phyloP scores from a whole-genome alignment of 92 coral and sea anemone species.

The Plumapathes pennacea region DNA sequence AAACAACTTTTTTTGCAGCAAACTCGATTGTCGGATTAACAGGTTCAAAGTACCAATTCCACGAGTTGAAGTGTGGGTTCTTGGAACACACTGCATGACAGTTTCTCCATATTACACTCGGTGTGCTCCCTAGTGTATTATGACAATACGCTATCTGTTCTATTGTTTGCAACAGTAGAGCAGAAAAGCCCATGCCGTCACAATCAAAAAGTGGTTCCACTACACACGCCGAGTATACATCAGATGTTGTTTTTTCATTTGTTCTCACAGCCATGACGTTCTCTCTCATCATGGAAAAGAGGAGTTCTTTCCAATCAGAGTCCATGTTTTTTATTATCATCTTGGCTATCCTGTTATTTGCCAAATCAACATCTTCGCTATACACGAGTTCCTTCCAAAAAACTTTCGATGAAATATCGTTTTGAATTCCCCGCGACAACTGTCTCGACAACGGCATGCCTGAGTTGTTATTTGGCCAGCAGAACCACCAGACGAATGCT shows the following conservation, averaged over 20 bases:
- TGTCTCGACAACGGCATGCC: too few species aligned
- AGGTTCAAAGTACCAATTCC: slow-evolving; percentile 74
- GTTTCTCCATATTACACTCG: slow-evolving; percentile 63
- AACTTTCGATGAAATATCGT: too few species aligned
- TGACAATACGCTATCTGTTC: slow-evolving; percentile 49
- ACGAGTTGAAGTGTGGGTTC: slow-evolving; percentile 42
- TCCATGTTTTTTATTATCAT: too few species aligned
- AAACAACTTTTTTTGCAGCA: slow-evolving; percentile 27
- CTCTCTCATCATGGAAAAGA: too few species aligned
- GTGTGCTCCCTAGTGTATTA: slow-evolving; percentile 11
- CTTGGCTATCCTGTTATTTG: too few species aligned
- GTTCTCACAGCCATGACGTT: neutral
- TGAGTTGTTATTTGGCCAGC: too few species aligned
- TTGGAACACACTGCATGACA: slow-evolving; percentile 53
- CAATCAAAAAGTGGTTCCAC: slow-evolving; percentile 54
- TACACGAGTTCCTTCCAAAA: too few species aligned
- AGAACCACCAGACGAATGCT: too few species aligned
- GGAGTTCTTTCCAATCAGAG: too few species aligned
- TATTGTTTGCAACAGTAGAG: slow-evolving; percentile 34
- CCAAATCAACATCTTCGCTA: too few species aligned
- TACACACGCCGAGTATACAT: slow-evolving; percentile 22
- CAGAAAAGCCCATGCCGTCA: slow-evolving; percentile 51
- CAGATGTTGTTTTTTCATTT: neutral
- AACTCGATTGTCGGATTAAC: slow-evolving; percentile 48
- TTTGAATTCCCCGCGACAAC: too few species aligned